phyloP scores from a whole-genome alignment of 30 jellyfish, hydroid and myxozoan genomes.

The Mastigias papua region DNA sequence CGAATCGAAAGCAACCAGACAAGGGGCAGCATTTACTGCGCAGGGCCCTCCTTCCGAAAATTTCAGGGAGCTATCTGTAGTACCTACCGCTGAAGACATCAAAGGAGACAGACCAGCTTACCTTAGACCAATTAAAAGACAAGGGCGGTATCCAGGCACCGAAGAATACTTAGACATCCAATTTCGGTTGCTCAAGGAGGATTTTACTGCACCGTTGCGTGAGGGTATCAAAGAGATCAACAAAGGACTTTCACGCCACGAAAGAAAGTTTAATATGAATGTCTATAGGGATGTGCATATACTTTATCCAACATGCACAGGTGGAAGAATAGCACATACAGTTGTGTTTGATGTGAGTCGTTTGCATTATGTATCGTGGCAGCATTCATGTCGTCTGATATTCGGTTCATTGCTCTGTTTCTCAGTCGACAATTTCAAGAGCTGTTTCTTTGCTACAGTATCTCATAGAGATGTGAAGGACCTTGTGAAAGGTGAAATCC shows the following conservation, averaged over 20 bases:
- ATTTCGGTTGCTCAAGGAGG: conserved; percentile 74
- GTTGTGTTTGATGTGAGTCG: conserved; percentile 34
- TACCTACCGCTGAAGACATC: conserved; percentile 63
- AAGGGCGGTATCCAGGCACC: conserved; percentile 58
- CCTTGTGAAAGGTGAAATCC: conserved; percentile 31
- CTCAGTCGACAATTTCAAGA: conserved; percentile 59
- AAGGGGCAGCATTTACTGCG: background rate
- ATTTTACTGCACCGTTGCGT: conserved; percentile 71
- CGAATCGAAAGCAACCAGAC: background rate
- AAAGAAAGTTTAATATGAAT: conserved; percentile 45
- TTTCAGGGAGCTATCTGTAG: conserved; percentile 53
- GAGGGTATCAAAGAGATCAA: conserved; percentile 59
- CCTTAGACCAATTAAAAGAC: conserved; percentile 73
- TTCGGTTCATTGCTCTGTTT: conserved; percentile 79
- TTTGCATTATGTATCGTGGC: conserved; percentile 46
- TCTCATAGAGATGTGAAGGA: conserved; percentile 45
- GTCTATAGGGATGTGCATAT: conserved; percentile 53
- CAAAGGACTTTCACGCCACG: conserved; percentile 7
- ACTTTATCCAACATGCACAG: conserved; percentile 38
- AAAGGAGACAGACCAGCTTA: conserved; percentile 14
- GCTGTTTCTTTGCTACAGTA: conserved; percentile 73
- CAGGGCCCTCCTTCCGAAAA: conserved; percentile 72
- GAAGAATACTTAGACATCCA: conserved; percentile 75
- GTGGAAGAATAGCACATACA: conserved; percentile 50
- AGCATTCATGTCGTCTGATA: conserved; percentile 67